Percentiles rank a stretch among this genome's conserved stretches.
Conservation (phyloP, 2,888 invertebrate species). For the Drosophila peninsularis region DNA sequence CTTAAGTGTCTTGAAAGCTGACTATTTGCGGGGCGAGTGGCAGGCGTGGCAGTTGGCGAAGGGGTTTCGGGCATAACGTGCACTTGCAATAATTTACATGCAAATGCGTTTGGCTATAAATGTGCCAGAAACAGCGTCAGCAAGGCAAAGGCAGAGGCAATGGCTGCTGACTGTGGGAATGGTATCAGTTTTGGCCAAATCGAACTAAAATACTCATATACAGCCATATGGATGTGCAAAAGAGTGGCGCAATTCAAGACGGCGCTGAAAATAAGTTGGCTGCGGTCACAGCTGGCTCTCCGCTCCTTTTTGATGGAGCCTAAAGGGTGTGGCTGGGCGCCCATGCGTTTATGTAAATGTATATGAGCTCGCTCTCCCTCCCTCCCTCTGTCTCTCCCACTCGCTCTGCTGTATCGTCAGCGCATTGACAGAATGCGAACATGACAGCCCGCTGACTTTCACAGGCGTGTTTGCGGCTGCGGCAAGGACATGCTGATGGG, state of each 20-base stretch:
- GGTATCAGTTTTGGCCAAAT: slow-evolving; percentile 33
- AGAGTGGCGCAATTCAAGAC: slow-evolving; percentile 23
- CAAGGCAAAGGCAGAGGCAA: slow-evolving; percentile 1
- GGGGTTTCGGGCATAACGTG: slow-evolving; percentile 15
- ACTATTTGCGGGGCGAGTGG: not conserved
- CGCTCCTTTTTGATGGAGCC: slow-evolving; percentile 11
- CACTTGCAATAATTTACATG: slow-evolving; percentile 72
- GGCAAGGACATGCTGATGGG: slow-evolving; percentile 42
- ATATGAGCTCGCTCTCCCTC: not conserved
- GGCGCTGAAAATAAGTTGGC: slow-evolving; percentile 45
- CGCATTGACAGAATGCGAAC: slow-evolving; percentile 53
- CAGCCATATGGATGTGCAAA: slow-evolving; percentile 17
- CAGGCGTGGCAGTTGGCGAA: not conserved
- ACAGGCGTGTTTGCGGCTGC: slow-evolving; percentile 24
- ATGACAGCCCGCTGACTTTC: slow-evolving; percentile 47
- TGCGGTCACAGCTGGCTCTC: slow-evolving; percentile 56
- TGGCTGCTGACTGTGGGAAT: not conserved
- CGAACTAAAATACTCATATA: slow-evolving; percentile 46
- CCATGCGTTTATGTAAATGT: slow-evolving; percentile 5
- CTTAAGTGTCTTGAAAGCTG: slow-evolving; percentile 27
- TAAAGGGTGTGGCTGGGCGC: slow-evolving; percentile 19
- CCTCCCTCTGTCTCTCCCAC: not conserved
- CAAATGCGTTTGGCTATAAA: slow-evolving; percentile 71
- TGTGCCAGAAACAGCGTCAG: slow-evolving; percentile 55
- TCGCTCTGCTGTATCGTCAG: slow-evolving; percentile 19